Conservation (phyloP, 2,888 invertebrate genomes). For the Lathronympha strigana region DNA sequence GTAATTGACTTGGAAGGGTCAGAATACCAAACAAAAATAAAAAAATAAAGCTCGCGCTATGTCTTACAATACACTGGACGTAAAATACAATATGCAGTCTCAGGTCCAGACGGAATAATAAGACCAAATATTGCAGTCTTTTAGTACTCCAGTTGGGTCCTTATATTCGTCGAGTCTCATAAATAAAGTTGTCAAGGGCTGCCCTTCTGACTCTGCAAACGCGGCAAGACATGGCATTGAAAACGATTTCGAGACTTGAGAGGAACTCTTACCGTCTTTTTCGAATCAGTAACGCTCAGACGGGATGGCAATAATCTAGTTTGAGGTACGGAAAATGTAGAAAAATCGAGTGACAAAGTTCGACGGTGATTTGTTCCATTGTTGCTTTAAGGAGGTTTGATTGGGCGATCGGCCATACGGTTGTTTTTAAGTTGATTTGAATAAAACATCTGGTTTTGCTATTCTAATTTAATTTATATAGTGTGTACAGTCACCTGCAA, state of each 20-base stretch:
- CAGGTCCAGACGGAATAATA: slow-evolving; percentile 36
- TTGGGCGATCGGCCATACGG: slow-evolving; percentile 11
- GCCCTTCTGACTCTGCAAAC: slow-evolving; percentile 39
- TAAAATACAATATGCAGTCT: slow-evolving; percentile 31
- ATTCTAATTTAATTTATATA: slow-evolving; percentile 17
- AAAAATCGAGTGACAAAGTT: slow-evolving; percentile 24
- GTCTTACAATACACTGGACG: not conserved
- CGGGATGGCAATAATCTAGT: slow-evolving; percentile 30
- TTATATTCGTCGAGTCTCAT: slow-evolving; percentile 39
- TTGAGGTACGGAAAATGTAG: slow-evolving; percentile 2
- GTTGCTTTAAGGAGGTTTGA: slow-evolving; percentile 36
- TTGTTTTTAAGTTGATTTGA: slow-evolving; percentile 28
- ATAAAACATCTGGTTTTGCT: slow-evolving; percentile 33
- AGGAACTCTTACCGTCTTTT: slow-evolving; percentile 24
- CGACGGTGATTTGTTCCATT: slow-evolving; percentile 36
- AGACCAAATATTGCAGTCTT: slow-evolving; percentile 31
- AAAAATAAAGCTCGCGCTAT: not conserved
- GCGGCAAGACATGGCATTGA: slow-evolving; percentile 34
- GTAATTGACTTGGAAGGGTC: not conserved
- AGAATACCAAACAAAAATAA: no score
- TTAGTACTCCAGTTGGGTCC: slow-evolving; percentile 35
- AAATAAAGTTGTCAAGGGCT: slow-evolving; percentile 42
- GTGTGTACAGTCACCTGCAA: not conserved
- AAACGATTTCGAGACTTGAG: slow-evolving; percentile 29
- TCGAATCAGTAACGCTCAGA: slow-evolving; percentile 14